Conservation (phyloP, 37 sponge, comb jelly and placozoan species). For the Ianthella basta region DNA sequence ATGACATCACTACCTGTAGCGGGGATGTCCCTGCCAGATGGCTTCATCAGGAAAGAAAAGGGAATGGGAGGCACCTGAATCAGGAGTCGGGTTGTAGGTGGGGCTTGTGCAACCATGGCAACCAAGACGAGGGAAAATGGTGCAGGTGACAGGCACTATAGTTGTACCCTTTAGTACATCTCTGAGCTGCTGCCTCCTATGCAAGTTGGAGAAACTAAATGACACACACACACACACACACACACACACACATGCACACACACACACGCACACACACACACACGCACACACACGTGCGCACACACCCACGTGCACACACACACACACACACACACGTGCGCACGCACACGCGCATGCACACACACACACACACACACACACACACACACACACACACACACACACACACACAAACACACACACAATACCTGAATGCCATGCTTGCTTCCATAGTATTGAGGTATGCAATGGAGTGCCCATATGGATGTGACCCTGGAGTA, state of each 20-base stretch:
- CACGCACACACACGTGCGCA: too few species aligned
- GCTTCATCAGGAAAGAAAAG: constrained; percentile 94
- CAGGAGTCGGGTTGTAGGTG: constrained; percentile 47
- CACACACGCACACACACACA: too few species aligned
- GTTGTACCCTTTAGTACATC: constrained; percentile 55
- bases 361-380: too few species aligned
- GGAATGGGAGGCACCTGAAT: constrained; percentile 64
- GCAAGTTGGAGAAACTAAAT: too few species aligned
- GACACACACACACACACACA: too few species aligned
- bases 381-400: too few species aligned
- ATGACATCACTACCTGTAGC: constrained; percentile 63
- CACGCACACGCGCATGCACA: too few species aligned
- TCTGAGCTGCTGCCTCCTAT: constrained; percentile 58
- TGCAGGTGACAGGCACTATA: constrained; percentile 62
- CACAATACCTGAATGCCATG: constrained; percentile 77
- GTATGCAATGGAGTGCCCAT: constrained; percentile 62
- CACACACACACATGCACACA: too few species aligned
- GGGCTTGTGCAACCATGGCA: constrained; percentile 89
- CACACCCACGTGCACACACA: too few species aligned
- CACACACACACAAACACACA: too few species aligned
- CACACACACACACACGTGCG: too few species aligned
- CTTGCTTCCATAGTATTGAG: constrained; percentile 86
- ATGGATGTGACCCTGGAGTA: constrained; percentile 72
- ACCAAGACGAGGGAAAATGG: constrained; percentile 80
- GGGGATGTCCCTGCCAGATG: constrained; percentile 78